phyloP scores from a whole-genome alignment of 2,113 vertebrate species.

The Prietella phreatophila region DNA sequence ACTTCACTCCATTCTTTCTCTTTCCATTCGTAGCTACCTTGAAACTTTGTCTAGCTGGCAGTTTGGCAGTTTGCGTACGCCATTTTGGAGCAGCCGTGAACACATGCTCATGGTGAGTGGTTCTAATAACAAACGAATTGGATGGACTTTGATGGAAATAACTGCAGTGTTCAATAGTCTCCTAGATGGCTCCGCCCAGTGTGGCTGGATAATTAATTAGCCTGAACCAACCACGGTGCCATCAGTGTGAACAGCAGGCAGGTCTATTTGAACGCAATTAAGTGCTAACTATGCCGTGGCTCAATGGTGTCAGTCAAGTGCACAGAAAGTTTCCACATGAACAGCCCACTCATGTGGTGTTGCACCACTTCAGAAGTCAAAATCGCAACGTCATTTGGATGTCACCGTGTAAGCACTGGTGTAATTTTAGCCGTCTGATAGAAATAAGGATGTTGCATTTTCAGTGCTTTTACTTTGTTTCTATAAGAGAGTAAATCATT shows the following conservation, averaged over 20 bases:
- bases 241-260: not conserved
- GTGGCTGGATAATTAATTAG: not conserved
- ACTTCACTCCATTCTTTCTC: not conserved
- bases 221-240: not conserved
- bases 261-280: not conserved
- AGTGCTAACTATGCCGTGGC: not conserved
- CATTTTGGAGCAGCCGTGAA: not conserved
- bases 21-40: not conserved
- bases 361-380: not conserved
- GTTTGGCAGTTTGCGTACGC: not conserved
- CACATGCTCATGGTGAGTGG: not conserved
- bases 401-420: too few species aligned
- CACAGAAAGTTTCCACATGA: not conserved
- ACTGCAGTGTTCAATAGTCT: not conserved
- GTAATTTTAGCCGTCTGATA: not conserved
- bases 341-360: not conserved
- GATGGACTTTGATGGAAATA: not conserved
- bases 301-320: not conserved
- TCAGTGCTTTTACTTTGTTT: not conserved
- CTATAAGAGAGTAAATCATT: slow-evolving; percentile 4
- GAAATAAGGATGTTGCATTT: not conserved
- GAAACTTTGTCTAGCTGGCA: not conserved
- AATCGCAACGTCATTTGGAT: too few species aligned
- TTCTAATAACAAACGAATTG: not conserved
- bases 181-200: not conserved